Evolutionary conservation across 2,888 invertebrate genomes (phyloP), one percentile per base, ranked within the genome.

Genomic region (Rotaria magnacalcarata): DNA sequence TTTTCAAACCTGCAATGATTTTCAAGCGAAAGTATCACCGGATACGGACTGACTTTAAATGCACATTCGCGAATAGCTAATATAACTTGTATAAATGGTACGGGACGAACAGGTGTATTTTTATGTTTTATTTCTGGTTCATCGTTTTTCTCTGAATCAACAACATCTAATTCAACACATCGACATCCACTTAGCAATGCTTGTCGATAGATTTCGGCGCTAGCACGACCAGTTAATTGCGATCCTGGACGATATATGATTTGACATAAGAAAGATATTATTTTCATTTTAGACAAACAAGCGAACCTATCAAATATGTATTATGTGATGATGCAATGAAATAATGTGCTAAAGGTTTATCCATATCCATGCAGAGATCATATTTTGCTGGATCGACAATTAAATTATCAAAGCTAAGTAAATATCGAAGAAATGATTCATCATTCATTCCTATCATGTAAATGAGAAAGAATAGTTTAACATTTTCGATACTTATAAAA

Each of bases 331-430:
- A 96, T 93, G 99, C 99, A 90, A 99, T 99, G 92, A 97, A 99
- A 92, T 99, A 99, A 91, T 99, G 98, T 16, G 96, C 94, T 86
- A 99, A 91, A 0, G 98, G 95, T 91, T 98, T 97, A 91, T 99
- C 97, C 98, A 99, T 98, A 88, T 99, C 98, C 91, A 92, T 92
- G 89, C 92, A 92, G 89, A 96, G 95, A 90, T 97, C 97, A 88
- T 97, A 92, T n/a, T 97, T 93, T 92, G 99, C 98, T 88, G 99
- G 93, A 92, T 98, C 98, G 88, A 99, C 98, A 0, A 98, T 98
- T 0, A 98, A 97, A 92, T 99, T 99, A 92, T 99, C 99, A 91
- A 99, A 99, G 0, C 97, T 97, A 97, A 99, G 98, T 88, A 99
- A 93, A 92, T 98, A 99, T 87, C 47, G 47, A 47, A 80, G 47